Evolutionary conservation across 2,113 vertebrate species (phyloP), one percentile per base, ranked within the genome.

Genomic region (Rattus rattus): DNA sequence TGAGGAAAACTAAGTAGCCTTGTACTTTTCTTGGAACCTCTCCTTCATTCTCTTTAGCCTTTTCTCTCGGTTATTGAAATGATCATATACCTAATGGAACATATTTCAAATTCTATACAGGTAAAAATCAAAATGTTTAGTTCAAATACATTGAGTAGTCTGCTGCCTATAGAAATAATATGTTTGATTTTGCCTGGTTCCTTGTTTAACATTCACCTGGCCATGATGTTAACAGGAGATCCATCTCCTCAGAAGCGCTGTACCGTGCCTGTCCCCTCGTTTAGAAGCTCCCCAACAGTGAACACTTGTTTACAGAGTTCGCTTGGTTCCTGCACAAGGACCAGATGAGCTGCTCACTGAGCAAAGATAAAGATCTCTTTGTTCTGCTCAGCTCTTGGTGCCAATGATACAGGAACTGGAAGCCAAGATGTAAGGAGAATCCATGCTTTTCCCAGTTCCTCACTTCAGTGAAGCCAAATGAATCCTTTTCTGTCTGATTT

Each of bases 321-420:
- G 33, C 63, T 88, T 70, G 52, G 17, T 92, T 90, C 12, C 88
- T 77, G 59, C 47, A 14, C 39, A 56, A 77, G 63, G 52, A 63
- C 65, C 13, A 49, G 65, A 90, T 81, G 22, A 95, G 56, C 56
- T 79, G 81, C 43, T 96, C 81, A 73, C 47, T 83, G 88, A 92
- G 72, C 80, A 92, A 89, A 96, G 76, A 95, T 90, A 88, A 95
- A 97, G 80, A 94, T 96, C 93, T 79, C 0, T 94, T 95, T 97
- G 94, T 72, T 91, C 77, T 72, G 75, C 67, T 94, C 72, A 9
- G 47, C 13, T 75, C 72, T 81, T 30, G 52, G 47, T 26, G 65
- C 54, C 52, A 83, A 9, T 52, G n/a, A 86, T 73, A 36, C 0
- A 69, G 39, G 14, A 73, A 79, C 28, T 43, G 16, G 81, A 84